Base-by-base conservation (phyloP, 1,140 invertebrate genomes). In the Proctacanthus coquilletti region DNA sequence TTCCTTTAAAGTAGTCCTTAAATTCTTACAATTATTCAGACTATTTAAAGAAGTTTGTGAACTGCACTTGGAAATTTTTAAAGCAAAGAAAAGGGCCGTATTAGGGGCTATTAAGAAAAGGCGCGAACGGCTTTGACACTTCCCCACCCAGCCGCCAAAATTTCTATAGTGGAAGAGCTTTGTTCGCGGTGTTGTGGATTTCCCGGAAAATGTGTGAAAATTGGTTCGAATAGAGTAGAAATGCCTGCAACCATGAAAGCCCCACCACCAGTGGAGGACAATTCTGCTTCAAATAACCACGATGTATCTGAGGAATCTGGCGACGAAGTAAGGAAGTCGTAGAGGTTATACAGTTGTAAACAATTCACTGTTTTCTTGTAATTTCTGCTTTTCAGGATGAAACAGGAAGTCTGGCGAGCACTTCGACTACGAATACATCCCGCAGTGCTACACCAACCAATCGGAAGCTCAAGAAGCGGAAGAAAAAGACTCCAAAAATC, bases 361-460 rank as follows among this genome's bases (percentile, higher is more conserved):
- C 13, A 8, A 27, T 8, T 27, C 13, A 13, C 8, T 13, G 23
- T 9, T 8, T 27, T 27, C 23, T 27, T 13, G 8, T 27, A 9
- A 9, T 34, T 5, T 42, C 19, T 42, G 17, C 20, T 33, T 41
- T 51, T 25, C 43, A 74, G 65, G 78, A 82, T 57, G 79, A 84
- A 51, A 84, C 81, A 25, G 84, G 79, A 15, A 86, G 84, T 54
- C 75, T 87, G 38, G 82, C 81, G 25, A 89, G 84, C 60, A 80
- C 80, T 42, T 82, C 79, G 2, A 84, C 80, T 10, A 82, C 84
- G 40, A 80, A 77, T 50, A 83, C 82, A 41, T 86, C 85, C 10
- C 70, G 84, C 18, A 89, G 85, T 62, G 85, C 84, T 46, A 91
- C 86, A 20, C 85, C 87, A 4, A 88, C 81, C 15, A 72, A 73